Conservation (phyloP, 2,797 vertebrate genomes). For the Mus spretus region DNA sequence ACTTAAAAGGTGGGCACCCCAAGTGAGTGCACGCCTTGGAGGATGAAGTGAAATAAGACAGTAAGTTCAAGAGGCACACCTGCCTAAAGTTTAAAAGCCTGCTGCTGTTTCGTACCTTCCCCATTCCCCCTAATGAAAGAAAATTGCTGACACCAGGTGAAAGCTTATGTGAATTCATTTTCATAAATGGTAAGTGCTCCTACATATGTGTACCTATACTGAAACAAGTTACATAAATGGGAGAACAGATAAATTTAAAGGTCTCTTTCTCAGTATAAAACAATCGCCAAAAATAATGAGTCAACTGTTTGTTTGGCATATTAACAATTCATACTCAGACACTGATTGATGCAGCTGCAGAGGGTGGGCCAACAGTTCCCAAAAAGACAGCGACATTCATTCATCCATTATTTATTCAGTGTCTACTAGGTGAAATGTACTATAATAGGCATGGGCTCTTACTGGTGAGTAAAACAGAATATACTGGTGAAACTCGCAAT, state of each 20-base stretch:
- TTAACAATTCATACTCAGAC: slow-evolving; percentile 56
- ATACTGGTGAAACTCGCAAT: background rate
- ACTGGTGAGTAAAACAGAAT: slow-evolving; percentile 57
- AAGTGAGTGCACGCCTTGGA: slow-evolving; percentile 81
- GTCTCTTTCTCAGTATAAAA: slow-evolving; percentile 52
- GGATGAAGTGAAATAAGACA: slow-evolving; percentile 87
- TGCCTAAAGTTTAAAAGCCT: slow-evolving; percentile 88
- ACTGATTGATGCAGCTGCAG: slow-evolving; percentile 44
- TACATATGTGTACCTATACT: slow-evolving; percentile 15
- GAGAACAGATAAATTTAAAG: slow-evolving; percentile 62
- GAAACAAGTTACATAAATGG: slow-evolving; percentile 50
- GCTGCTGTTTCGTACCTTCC: slow-evolving; percentile 82
- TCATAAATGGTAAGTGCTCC: slow-evolving; percentile 53
- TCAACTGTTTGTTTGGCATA: slow-evolving; percentile 24
- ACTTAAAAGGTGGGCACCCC: slow-evolving; percentile 82
- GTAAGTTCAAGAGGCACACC: slow-evolving; percentile 84
- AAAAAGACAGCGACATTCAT: slow-evolving; percentile 60
- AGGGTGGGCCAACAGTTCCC: slow-evolving; percentile 9
- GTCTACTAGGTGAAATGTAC: background rate
- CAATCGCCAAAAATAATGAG: slow-evolving; percentile 59
- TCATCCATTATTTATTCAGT: slow-evolving; percentile 34
- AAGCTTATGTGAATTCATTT: slow-evolving; percentile 82
- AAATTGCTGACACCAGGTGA: slow-evolving; percentile 87
- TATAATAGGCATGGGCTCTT: background rate
- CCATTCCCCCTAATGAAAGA: slow-evolving; percentile 84